These are phyloP conservation scores for Mythimna pallens DNA, from an alignment of 2,888 invertebrate genomes.

Conservation along the genomic window DNA sequence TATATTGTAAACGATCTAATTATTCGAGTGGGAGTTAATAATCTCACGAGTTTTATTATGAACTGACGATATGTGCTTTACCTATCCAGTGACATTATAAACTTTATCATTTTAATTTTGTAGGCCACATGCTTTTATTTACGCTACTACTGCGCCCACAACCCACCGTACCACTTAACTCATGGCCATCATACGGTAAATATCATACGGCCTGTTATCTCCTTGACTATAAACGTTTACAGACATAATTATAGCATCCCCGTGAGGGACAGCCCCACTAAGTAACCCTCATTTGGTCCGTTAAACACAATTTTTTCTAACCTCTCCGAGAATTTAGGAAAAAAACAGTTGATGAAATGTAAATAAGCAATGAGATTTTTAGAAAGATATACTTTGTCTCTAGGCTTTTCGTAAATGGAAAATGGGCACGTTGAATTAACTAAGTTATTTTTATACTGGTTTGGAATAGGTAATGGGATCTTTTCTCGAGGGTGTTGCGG, in stretches of 20 bases:
- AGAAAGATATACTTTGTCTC: constrained; percentile 24
- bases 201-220: constrained; percentile 73
- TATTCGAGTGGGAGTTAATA: no score
- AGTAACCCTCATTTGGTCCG: constrained; percentile 56
- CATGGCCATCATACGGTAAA: constrained; percentile 73
- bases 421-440: constrained; percentile 53
- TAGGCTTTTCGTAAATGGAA: constrained; percentile 51
- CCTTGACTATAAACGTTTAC: constrained; percentile 69
- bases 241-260: constrained; percentile 69
- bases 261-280: constrained; percentile 53
- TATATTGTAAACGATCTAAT: background rate
- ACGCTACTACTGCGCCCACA: constrained; percentile 42
- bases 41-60: background rate
- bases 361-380: constrained; percentile 65
- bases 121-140: background rate
- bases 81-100: background rate
- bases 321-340: constrained; percentile 32
- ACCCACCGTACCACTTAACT: constrained; percentile 66
- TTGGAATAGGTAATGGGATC: constrained; percentile 41
- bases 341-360: constrained; percentile 63
- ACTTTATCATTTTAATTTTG: background rate
- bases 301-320: constrained; percentile 59
- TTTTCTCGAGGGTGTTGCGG: constrained; percentile 32
- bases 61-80: background rate
- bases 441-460: constrained; percentile 53